Base-by-base conservation (phyloP, 1,140 invertebrate genomes). In the Bombus polaris region DNA sequence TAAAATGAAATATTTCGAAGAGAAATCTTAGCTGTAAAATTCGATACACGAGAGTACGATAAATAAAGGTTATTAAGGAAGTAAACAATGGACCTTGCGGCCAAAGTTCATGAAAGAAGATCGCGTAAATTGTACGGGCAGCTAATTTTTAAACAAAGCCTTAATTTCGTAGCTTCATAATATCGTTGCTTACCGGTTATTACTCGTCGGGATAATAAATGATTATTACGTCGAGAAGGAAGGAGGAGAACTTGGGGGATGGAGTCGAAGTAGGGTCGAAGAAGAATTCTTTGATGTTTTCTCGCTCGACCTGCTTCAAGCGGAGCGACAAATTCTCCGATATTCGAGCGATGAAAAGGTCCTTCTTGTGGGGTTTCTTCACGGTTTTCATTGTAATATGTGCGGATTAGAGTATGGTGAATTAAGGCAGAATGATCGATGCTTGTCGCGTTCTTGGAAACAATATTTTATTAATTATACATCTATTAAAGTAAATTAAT, bases 111-210 rank as follows among this genome's bases (percentile, higher is more conserved):
- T 92, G 57, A 59, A 77, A 92, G 35, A 85, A 71, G 42, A 3
- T 39, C 18, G 76, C 32, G 44, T 28, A 70, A 72, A 77, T 39
- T 35, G 53, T 66, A 71, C 6, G 78, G 87, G 86, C 47, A 91
- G 93, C 91, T 95, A 94, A 95, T 95, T 95, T 95, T 95, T 95
- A 95, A 95, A 95, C 94, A 95, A 95, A 95, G 94, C 92, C 92
- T 79, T 92, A 91, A 92, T 94, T 93, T 92, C 91, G 82, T 62
- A 92, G 93, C 91, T 94, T 94, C 92, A 94, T 94, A 92, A 93
- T 85, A 91, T 90, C 91, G 91, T 87, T 81, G 85, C 88, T 74
- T 85, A 89, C 91, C 93, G 92, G 93, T 94, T 94, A 94, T 92
- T 94, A 92, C 87, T 91, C 76, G 88, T 39, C 65, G 87, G 83